A percentile compares a stretch with the other conserved stretches of the same genome.
These are phyloP conservation scores for Sebastolobus altivelis DNA, from an alignment of 2,797 vertebrate species.

Conservation along the genomic window DNA sequence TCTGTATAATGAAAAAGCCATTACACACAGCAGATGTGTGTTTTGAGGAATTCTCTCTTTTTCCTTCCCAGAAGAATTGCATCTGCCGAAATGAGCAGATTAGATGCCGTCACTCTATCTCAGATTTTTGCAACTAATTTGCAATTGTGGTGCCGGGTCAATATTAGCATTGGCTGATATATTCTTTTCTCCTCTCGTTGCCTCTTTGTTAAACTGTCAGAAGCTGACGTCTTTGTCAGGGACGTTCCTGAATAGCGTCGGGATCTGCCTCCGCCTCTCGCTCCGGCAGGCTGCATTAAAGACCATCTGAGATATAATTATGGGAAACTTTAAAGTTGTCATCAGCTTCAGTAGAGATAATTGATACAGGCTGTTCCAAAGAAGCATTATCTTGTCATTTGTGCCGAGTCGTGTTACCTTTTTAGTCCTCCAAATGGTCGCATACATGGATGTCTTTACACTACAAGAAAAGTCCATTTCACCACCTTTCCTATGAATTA, in stretches of 20 bases:
- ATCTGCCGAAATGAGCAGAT: conserved; percentile 60
- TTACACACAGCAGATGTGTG: conserved; percentile 26
- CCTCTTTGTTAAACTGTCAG: conserved; percentile 81
- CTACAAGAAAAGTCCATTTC: conserved; percentile 84
- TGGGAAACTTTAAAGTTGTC: conserved; percentile 36
- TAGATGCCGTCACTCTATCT: conserved; percentile 62
- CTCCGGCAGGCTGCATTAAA: conserved; percentile 23
- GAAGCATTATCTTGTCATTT: conserved; percentile 54
- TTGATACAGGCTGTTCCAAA: conserved; percentile 45
- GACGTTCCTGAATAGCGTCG: conserved; percentile 51
- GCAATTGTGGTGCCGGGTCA: conserved; percentile 72
- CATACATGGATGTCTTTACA: conserved; percentile 72
- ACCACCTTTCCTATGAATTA: conserved; percentile 76
- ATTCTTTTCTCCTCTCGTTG: conserved; percentile 67
- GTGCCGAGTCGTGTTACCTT: conserved; percentile 57
- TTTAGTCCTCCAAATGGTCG: conserved; percentile 55
- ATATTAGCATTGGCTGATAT: conserved; percentile 80
- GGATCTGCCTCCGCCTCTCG: conserved; percentile 13
- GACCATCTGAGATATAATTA: conserved; percentile 41
- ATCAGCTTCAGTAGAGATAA: conserved; percentile 53
- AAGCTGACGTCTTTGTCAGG: conserved; percentile 74
- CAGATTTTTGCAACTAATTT: conserved; percentile 70
- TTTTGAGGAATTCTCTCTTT: conserved; percentile 31
- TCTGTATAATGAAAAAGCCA: conserved; percentile 28
- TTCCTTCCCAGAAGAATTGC: conserved; percentile 24